Conservation (phyloP, 2,888 invertebrate genomes). For the Drosophila lutescens region DNA sequence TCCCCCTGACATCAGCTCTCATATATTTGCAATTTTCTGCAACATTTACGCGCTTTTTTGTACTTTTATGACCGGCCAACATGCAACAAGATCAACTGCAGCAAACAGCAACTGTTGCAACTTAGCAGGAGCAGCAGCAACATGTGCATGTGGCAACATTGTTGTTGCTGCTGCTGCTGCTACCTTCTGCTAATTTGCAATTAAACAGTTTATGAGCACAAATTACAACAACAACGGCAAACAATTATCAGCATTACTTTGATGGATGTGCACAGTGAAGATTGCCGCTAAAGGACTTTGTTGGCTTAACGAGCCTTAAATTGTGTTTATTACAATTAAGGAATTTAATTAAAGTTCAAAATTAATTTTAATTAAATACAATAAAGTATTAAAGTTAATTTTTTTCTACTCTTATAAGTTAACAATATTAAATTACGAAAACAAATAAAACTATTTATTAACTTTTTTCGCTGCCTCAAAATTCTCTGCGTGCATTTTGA, state of each 20-base stretch:
- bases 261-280: slow-evolving; percentile 19
- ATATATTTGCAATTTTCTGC: slow-evolving; percentile 51
- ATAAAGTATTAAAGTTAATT: no score
- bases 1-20: slow-evolving; percentile 28
- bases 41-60: slow-evolving; percentile 48
- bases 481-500: background rate
- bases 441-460: no score
- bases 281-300: slow-evolving; percentile 7
- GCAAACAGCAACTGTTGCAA: slow-evolving; percentile 16
- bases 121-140: slow-evolving; percentile 15
- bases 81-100: slow-evolving; percentile 63
- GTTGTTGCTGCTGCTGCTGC: slow-evolving; percentile 24
- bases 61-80: slow-evolving; percentile 57
- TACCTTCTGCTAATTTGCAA: slow-evolving; percentile 73
- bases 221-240: slow-evolving; percentile 59
- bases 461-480: background rate
- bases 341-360: background rate
- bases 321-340: background rate
- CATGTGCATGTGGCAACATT: slow-evolving; percentile 35
- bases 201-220: slow-evolving; percentile 80
- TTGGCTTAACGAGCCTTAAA: background rate
- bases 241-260: slow-evolving; percentile 44
- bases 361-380: no score
- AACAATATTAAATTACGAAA: no score
- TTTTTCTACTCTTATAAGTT: no score